Base-by-base conservation (phyloP, 1,140 invertebrate species). In the Drosophila serrata region DNA sequence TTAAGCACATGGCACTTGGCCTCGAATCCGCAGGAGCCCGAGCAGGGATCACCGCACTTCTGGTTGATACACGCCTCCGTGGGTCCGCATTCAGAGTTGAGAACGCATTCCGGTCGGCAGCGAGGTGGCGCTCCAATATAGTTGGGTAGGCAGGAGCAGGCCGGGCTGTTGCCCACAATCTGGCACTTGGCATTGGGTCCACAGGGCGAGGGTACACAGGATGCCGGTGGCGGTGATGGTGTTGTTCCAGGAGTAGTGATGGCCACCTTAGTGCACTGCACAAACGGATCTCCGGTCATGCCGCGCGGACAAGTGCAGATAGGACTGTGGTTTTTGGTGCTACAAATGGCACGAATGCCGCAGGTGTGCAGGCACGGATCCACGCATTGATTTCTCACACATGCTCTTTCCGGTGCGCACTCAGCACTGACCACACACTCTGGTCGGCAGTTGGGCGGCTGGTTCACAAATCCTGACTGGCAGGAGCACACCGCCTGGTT, bases 131-230 rank as follows among this genome's bases (percentile, higher is more conserved):
- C 94, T 11, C 97, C 97, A 53, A 95, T 94, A 75, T 95, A 97
- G 81, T 95, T 94, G 4, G 95, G 94, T 58, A 96, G 92, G 91
- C 97, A 98, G 4, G 96, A 96, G 79, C 97, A 97, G 0, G 95
- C 95, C 39, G 96, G 96, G 70, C 94, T 95, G 49, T 95, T 95
- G 45, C 94, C 94, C 46, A 95, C 93, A 17, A 96, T 93, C 86
- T 95, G 95, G 86, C 97, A 98, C 62, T 96, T 94, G 1, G 96
- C 96, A 87, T 97, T 96, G 1, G 96, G 96, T 22, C 97, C 97
- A 85, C 97, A 98, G 2, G 97, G 96, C 17, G 95, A 96, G 69
- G 96, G 96, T 35, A 94, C 94, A 90, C 97, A 97, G 9, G 96
- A 96, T 69, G 95, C 95, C 58, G 95, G 95, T 72, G 33, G 95